phyloP scores from a whole-genome alignment of 2,113 vertebrate genomes.

The Cynocephalus volans region DNA sequence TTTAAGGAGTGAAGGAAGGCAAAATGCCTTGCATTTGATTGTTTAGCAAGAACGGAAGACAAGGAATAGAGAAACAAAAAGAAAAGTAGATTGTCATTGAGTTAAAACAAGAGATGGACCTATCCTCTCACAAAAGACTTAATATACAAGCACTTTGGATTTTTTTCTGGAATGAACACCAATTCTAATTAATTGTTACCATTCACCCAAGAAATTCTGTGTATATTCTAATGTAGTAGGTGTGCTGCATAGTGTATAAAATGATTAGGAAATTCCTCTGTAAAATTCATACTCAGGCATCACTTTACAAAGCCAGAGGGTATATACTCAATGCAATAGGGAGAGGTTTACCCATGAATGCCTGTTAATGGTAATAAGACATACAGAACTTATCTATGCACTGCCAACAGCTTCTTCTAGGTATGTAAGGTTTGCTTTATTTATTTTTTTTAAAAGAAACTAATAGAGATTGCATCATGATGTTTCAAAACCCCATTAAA shows the following conservation, averaged over 20 bases:
- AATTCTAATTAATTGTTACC: conserved; percentile 28
- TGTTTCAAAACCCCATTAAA: conserved; percentile 37
- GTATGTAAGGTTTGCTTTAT: background rate
- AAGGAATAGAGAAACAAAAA: conserved; percentile 18
- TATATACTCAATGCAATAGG: conserved; percentile 38
- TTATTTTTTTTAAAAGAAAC: conserved; percentile 30
- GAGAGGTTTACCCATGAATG: conserved; percentile 57
- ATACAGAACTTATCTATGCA: conserved; percentile 12
- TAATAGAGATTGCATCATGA: conserved; percentile 34
- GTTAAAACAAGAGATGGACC: conserved; percentile 44
- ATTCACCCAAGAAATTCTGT: conserved; percentile 1
- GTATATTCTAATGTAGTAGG: background rate
- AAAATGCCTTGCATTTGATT: conserved; percentile 31
- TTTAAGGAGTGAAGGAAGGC: conserved; percentile 17
- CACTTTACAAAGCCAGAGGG: conserved; percentile 77
- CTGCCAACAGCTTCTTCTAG: conserved; percentile 20
- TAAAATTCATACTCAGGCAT: conserved; percentile 64
- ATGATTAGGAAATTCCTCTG: conserved; percentile 33
- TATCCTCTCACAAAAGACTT: background rate
- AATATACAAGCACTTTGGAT: background rate
- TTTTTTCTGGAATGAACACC: background rate
- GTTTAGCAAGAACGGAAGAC: background rate
- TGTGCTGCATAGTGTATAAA: conserved; percentile 23
- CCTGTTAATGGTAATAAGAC: conserved; percentile 72
- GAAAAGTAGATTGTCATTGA: conserved; percentile 24